Evolutionary conservation across 2,113 vertebrate species (phyloP), one percentile per base, ranked within the genome.

Genomic region (Rhagologus leucostigma): DNA sequence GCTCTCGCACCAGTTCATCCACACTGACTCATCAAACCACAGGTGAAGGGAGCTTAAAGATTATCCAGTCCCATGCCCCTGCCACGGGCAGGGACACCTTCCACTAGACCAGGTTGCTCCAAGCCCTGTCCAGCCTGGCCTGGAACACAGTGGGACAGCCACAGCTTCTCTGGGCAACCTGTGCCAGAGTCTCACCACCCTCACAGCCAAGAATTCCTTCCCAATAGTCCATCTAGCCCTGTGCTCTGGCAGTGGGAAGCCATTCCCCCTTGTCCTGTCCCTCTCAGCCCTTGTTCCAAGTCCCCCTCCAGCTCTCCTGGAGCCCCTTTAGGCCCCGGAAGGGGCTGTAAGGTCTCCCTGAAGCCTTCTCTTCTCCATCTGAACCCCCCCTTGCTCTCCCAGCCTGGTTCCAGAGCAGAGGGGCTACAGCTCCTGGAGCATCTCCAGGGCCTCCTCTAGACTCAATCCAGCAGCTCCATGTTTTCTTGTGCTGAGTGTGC

Each of bases 11-110:
- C 6, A 7, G 46, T 33, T 85, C 42, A n/a, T 29, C 50, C 13
- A 16, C 5, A n/a, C 9, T 1, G 3, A 63, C 18, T 56, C 32
- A 69, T 6, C 0, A 1, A 49, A 42, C 21, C 21, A 69, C 22
- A 60, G 21, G 9, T 2, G 26, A 42, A 69, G 5, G 26, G 30
- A 62, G 32, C 14, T 47, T 47, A 47, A 47, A 69, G 30, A 32
- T 63, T 32, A 63, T 20, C 26, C 15, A 23, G 19, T 49, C 41
- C 26, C 63, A 49, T 0, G 2, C 1, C 16, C 30, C 41, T 47
- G 55, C 33, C 53, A 47, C 6, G 17, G 87, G 6, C 41, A 62
- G 47, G 23, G 26, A 63, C 8, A 33, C 8, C 15, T 77, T 56
- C 41, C 35, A 49, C 49, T 49, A 37, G 4, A 6, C 10, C 56